A percentile compares a stretch with the other conserved stretches of the same genome.
phyloP scores from a whole-genome alignment of 2,888 invertebrate species.

The Campoplex capitator region DNA sequence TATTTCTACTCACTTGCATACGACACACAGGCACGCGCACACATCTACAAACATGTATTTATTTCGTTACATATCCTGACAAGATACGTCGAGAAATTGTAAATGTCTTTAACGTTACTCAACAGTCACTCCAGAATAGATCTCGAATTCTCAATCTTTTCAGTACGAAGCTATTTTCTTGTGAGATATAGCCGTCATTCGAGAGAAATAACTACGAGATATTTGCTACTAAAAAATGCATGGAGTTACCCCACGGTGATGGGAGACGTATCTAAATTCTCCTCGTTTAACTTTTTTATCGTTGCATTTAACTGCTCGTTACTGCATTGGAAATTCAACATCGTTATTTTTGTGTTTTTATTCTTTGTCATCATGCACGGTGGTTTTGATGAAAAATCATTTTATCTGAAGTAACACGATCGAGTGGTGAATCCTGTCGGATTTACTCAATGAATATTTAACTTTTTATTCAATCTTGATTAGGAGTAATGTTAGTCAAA shows the following conservation, averaged over 20 bases:
- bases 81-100: constrained; percentile 1
- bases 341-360: too few species aligned
- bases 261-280: not conserved
- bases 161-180: not conserved
- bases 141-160: constrained; percentile 22
- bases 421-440: too few species aligned
- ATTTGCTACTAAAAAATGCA: constrained; percentile 49
- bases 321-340: constrained; percentile 13
- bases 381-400: too few species aligned
- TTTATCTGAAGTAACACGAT: too few species aligned
- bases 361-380: too few species aligned
- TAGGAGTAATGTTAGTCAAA: too few species aligned
- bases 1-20: not conserved
- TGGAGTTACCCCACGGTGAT: constrained; percentile 25
- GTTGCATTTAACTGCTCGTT: constrained; percentile 40
- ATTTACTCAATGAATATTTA: too few species aligned
- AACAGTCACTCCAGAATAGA: constrained; percentile 5
- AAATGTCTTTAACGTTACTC: constrained; percentile 10
- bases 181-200: constrained; percentile 18
- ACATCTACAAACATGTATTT: too few species aligned
- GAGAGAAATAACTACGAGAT: constrained; percentile 28
- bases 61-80: not conserved
- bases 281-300: constrained; percentile 39
- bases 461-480: too few species aligned
- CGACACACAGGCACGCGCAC: too few species aligned